Conservation (phyloP, 2,888 invertebrate species). For the Acronicta aceris region DNA sequence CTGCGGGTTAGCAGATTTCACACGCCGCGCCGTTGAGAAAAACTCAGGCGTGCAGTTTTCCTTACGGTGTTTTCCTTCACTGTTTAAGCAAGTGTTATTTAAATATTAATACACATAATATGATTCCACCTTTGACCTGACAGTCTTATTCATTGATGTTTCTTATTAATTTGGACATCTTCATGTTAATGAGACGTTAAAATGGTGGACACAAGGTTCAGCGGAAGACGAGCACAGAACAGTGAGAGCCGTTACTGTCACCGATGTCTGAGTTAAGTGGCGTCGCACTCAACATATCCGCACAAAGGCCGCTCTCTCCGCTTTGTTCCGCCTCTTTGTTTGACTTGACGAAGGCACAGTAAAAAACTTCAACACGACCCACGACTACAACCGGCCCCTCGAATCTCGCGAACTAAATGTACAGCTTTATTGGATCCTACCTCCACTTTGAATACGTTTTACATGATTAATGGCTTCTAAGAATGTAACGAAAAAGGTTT, state of each 20-base stretch:
- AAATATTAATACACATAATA: too few relatives aligned
- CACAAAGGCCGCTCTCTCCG: slow-evolving; percentile 86
- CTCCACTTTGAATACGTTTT: slow-evolving; percentile 23
- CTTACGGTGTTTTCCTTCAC: too few relatives aligned
- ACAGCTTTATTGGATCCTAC: slow-evolving; percentile 63
- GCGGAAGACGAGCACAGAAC: slow-evolving; percentile 43
- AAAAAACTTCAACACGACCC: slow-evolving; percentile 75
- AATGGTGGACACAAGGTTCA: slow-evolving; percentile 33
- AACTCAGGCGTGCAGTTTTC: too few relatives aligned
- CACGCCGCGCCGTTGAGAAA: too few relatives aligned
- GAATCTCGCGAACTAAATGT: slow-evolving; percentile 61
- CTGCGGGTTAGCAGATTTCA: too few relatives aligned
- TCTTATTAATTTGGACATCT: too few relatives aligned
- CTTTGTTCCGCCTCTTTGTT: slow-evolving; percentile 88
- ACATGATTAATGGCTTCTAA: slow-evolving; percentile 35
- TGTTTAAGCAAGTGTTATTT: too few relatives aligned
- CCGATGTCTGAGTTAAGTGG: slow-evolving; percentile 83
- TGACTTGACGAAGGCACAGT: slow-evolving; percentile 77
- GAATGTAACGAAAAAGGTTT: slow-evolving; percentile 29
- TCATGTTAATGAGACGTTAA: too few relatives aligned
- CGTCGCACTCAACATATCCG: slow-evolving; percentile 77
- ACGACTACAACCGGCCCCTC: slow-evolving; percentile 59
- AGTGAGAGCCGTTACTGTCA: slow-evolving; percentile 63
- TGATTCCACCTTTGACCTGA: too few relatives aligned
- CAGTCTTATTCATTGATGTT: too few relatives aligned